phyloP scores from a whole-genome alignment of 1,140 invertebrate genomes.

The Hetaerina americana region DNA sequence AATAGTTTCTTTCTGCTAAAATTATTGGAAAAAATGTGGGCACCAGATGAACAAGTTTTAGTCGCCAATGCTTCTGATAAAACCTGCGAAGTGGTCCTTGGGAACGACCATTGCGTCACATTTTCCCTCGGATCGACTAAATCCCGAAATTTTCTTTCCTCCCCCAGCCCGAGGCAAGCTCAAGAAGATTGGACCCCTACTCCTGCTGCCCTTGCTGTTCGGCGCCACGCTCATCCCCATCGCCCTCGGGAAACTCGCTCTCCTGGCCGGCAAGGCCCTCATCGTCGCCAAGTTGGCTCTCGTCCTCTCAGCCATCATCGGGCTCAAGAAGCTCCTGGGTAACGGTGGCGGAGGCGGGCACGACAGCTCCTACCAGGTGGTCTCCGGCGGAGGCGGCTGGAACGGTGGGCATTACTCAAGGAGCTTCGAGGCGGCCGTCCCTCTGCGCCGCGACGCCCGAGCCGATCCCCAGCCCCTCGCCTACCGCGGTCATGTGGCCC shows the following conservation, averaged over 20 bases:
- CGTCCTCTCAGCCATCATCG: conserved; percentile 56
- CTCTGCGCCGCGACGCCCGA: not conserved
- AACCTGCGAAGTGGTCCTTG: too few species aligned
- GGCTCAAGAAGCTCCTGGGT: conserved; percentile 56
- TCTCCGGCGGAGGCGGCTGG: not conserved
- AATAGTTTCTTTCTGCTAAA: too few species aligned
- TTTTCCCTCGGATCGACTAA: too few species aligned
- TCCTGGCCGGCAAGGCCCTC: conserved; percentile 60
- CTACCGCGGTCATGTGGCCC: not conserved
- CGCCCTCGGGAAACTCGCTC: conserved; percentile 56
- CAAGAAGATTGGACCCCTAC: conserved; percentile 73
- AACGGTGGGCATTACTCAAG: not conserved
- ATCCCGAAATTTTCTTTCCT: too few species aligned
- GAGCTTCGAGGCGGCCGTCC: not conserved
- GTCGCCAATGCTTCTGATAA: too few species aligned
- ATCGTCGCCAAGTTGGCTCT: conserved; percentile 64
- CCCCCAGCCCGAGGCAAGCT: conserved; percentile 51
- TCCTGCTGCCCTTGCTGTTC: conserved; percentile 65
- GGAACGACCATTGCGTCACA: too few species aligned
- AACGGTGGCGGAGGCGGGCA: conserved; percentile 29
- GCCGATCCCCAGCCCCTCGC: not conserved
- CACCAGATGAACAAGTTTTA: too few species aligned
- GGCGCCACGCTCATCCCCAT: conserved; percentile 56
- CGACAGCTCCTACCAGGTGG: not conserved
- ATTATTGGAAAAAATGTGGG: too few species aligned